phyloP scores from a whole-genome alignment of 1,140 invertebrate species.

The Danaus plexippus region DNA sequence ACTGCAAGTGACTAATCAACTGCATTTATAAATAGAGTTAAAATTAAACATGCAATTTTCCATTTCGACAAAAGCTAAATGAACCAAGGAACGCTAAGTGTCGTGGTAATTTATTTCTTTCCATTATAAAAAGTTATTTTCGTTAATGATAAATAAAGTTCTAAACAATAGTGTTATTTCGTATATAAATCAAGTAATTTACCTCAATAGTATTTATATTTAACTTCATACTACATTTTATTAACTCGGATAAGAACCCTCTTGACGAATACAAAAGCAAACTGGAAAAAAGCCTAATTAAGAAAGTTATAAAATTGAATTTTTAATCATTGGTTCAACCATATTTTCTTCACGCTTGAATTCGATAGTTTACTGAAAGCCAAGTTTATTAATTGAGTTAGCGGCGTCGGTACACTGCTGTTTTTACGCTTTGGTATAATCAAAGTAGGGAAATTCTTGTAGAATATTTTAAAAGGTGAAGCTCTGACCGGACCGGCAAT shows the following conservation, averaged over 20 bases:
- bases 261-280: conserved; percentile 5
- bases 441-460: conserved; percentile 33
- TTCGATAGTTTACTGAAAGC: conserved; percentile 32
- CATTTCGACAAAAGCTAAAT: too few species aligned
- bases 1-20: too few species aligned
- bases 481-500: conserved; percentile 24
- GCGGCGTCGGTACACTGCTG: conserved; percentile 25
- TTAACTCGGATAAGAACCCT: conserved; percentile 4
- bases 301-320: conserved; percentile 20
- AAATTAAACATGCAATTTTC: too few species aligned
- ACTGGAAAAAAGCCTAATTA: conserved; percentile 12
- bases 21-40: too few species aligned
- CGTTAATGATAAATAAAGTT: too few species aligned
- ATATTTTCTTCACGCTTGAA: conserved; percentile 28
- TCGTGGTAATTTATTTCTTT: too few species aligned
- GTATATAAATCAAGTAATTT: too few species aligned
- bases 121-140: too few species aligned
- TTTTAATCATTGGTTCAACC: conserved; percentile 20
- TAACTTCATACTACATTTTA: too few species aligned
- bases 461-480: conserved; percentile 36
- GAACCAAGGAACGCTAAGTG: too few species aligned
- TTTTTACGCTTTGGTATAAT: conserved; percentile 40
- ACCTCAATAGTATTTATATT: too few species aligned
- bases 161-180: too few species aligned
- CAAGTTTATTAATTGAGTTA: conserved; percentile 53